phyloP scores from a whole-genome alignment of 2,888 invertebrate genomes.

The Bugula neritina region DNA sequence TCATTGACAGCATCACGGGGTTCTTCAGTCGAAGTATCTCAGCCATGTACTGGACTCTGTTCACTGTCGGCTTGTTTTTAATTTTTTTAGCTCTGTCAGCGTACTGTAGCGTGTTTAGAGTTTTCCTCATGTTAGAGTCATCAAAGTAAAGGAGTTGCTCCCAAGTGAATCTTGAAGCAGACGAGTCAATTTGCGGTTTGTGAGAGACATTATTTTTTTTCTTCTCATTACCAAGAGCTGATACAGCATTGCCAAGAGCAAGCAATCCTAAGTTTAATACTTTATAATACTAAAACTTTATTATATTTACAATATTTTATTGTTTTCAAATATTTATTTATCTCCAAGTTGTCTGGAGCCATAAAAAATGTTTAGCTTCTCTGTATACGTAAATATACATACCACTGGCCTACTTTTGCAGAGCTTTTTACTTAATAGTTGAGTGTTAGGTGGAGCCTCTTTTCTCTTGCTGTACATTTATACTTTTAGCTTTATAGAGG shows the following conservation, averaged over 20 bases:
- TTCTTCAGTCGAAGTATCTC: slow-evolving; percentile 70
- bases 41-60: slow-evolving; percentile 56
- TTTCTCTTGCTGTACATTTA: too few species aligned
- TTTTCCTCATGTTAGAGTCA: slow-evolving; percentile 70
- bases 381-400: too few species aligned
- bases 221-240: slow-evolving; percentile 44
- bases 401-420: too few species aligned
- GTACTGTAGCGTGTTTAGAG: slow-evolving; percentile 78
- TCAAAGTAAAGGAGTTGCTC: slow-evolving; percentile 87
- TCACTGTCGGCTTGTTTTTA: slow-evolving; percentile 52
- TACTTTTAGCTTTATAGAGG: too few species aligned
- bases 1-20: not conserved
- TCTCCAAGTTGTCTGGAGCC: too few species aligned
- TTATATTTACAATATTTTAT: too few species aligned
- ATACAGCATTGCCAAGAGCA: slow-evolving; percentile 48
- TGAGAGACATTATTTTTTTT: slow-evolving; percentile 35
- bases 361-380: too few species aligned
- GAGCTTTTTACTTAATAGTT: too few species aligned
- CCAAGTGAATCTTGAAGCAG: slow-evolving; percentile 72
- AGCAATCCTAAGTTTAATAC: too few species aligned
- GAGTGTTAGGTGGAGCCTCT: too few species aligned
- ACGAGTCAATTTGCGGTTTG: slow-evolving; percentile 48
- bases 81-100: slow-evolving; percentile 64
- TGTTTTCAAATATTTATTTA: too few species aligned
- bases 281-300: too few species aligned